phyloP scores from a whole-genome alignment of 2,888 invertebrate species.

The Macaria liturata region DNA sequence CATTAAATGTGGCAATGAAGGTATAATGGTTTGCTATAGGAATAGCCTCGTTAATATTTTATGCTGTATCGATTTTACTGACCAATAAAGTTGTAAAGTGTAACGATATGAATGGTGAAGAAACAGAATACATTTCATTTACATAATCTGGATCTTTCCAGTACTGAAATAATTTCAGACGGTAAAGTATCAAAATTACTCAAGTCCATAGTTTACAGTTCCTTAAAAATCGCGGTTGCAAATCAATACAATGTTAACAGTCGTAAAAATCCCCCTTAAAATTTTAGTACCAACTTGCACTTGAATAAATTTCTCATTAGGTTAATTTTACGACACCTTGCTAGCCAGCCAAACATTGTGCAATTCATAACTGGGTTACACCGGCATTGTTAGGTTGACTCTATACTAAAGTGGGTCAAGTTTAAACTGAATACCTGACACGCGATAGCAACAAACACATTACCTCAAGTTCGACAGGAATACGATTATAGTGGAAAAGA shows the following conservation, averaged over 20 bases:
- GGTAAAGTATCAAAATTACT: neutral
- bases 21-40: conserved; percentile 17
- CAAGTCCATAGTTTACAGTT: no score
- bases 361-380: conserved; percentile 67
- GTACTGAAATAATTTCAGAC: neutral
- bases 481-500: conserved; percentile 29
- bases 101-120: conserved; percentile 11
- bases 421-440: conserved; percentile 38
- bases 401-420: conserved; percentile 63
- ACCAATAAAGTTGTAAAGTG: conserved; percentile 26
- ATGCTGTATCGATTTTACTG: conserved; percentile 25
- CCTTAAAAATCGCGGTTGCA: neutral
- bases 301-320: conserved; percentile 50
- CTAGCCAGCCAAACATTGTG: conserved; percentile 59
- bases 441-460: conserved; percentile 11
- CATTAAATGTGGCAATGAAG: conserved; percentile 10
- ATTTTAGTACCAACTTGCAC: conserved; percentile 26
- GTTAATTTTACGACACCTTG: conserved; percentile 50
- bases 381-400: conserved; percentile 55
- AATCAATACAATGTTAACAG: neutral
- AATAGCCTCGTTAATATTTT: conserved; percentile 19
- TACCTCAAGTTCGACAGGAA: conserved; percentile 28
- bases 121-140: conserved; percentile 3
- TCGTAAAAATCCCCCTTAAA: neutral
- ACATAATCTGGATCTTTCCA: conserved; percentile 3